phyloP scores from a whole-genome alignment of 2,113 vertebrate species.

The Lethenteron reissneri region DNA sequence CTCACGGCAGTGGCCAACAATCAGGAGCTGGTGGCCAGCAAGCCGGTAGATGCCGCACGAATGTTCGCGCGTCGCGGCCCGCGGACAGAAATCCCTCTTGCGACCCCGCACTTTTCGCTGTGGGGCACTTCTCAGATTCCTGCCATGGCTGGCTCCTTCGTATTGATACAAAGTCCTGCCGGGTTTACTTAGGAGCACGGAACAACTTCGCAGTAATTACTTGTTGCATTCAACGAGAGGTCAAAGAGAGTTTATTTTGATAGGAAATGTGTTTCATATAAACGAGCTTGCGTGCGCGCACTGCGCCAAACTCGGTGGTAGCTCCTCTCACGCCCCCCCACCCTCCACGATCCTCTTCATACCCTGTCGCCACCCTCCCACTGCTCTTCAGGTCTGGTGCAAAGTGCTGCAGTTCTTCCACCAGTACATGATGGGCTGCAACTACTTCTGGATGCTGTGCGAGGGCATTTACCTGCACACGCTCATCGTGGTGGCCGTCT shows the following conservation, averaged over 20 bases:
- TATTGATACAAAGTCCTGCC: too few relatives aligned
- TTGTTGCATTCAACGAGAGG: too few relatives aligned
- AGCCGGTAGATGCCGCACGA: constrained; percentile 18
- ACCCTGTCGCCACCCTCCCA: not conserved
- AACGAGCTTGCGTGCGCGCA: not conserved
- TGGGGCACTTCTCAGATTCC: too few relatives aligned
- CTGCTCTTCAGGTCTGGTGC: constrained; percentile 24
- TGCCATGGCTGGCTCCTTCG: too few relatives aligned
- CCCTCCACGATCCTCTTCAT: not conserved
- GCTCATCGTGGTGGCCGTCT: constrained; percentile 40
- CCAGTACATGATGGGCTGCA: constrained; percentile 23
- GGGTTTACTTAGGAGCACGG: too few relatives aligned
- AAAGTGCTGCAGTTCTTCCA: constrained; percentile 26
- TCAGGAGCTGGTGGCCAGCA: constrained; percentile 13
- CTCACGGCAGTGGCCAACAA: constrained; percentile 16
- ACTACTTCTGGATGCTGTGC: constrained; percentile 45
- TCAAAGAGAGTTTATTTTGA: not conserved
- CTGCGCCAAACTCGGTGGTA: not conserved
- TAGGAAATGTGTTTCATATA: not conserved
- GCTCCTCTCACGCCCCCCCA: not conserved
- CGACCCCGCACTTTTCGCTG: not conserved
- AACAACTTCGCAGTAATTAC: too few relatives aligned
- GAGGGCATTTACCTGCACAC: constrained; percentile 46
- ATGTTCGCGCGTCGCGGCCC: too few relatives aligned
- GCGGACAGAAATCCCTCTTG: not conserved